phyloP scores from a whole-genome alignment of 2,113 vertebrate genomes.

The Sturnira hondurensis region DNA sequence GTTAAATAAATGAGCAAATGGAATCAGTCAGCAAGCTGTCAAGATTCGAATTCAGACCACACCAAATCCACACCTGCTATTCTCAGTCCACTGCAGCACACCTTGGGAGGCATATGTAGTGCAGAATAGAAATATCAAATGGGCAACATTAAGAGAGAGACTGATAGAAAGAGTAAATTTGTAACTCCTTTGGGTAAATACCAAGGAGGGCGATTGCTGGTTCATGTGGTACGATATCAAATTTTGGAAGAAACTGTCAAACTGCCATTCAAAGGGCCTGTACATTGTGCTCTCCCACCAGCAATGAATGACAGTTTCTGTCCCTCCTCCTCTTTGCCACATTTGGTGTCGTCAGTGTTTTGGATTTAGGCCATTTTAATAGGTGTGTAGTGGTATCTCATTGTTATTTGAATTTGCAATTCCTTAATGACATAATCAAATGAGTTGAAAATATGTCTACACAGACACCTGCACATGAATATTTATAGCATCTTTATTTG shows the following conservation, averaged over 20 bases:
- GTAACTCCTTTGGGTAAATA: neutral
- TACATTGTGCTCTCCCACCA: neutral
- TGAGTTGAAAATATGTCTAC: neutral
- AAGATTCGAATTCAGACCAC: neutral
- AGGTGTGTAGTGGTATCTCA: neutral
- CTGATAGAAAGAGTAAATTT: neutral
- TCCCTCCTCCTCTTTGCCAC: neutral
- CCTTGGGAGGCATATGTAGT: neutral
- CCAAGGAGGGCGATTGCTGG: neutral
- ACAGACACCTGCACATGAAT: neutral
- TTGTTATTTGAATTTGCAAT: neutral
- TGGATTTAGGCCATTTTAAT: neutral
- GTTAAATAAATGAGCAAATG: neutral
- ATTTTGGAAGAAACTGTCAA: neutral
- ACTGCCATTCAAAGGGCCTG: neutral
- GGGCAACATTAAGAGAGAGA: neutral
- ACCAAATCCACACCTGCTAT: neutral
- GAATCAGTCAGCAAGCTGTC: neutral
- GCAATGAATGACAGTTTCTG: neutral
- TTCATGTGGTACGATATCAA: neutral
- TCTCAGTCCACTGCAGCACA: neutral
- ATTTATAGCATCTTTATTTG: neutral
- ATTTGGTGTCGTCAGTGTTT: neutral
- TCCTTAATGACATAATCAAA: neutral
- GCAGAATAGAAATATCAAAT: neutral